Evolutionary conservation across 2,888 invertebrate genomes (phyloP).

Genomic region (Ligdia adustata): DNA sequence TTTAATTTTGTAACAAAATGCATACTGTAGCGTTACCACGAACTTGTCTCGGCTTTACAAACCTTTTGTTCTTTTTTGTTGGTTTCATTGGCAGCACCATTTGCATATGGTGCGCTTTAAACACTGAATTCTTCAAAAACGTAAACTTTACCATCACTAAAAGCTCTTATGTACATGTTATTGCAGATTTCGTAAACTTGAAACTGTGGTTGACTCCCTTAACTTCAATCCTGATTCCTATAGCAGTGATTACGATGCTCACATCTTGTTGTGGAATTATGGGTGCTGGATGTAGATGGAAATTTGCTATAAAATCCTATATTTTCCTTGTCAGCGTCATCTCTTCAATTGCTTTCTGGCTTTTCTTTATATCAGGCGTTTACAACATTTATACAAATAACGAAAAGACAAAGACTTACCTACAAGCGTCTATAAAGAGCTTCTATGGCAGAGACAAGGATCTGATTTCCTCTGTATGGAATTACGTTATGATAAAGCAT

Average conservation of each 20-base stretch:
- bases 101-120: conserved; percentile 69
- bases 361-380: conserved; percentile 64
- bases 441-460: conserved; percentile 69
- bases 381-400: conserved; percentile 68
- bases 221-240: conserved; percentile 59
- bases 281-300: conserved; percentile 67
- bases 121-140: conserved; percentile 68
- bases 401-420: conserved; percentile 47
- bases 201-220: conserved; percentile 66
- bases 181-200: conserved; percentile 65
- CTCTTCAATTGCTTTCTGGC: conserved; percentile 56
- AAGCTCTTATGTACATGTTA: conserved; percentile 52
- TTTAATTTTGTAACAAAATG: conserved; percentile 50
- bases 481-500: conserved; percentile 66
- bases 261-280: conserved; percentile 73
- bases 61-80: conserved; percentile 60
- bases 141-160: conserved; percentile 71
- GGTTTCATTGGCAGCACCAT: conserved; percentile 54
- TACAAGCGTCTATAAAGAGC: conserved; percentile 49
- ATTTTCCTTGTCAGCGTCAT: conserved; percentile 61
- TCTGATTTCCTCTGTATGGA: conserved; percentile 60
- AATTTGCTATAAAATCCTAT: conserved; percentile 71
- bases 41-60: conserved; percentile 72
- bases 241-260: conserved; percentile 56
- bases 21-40: conserved; percentile 67